phyloP scores from a whole-genome alignment of 2,888 invertebrate genomes.

The Perizoma flavofasciatum region DNA sequence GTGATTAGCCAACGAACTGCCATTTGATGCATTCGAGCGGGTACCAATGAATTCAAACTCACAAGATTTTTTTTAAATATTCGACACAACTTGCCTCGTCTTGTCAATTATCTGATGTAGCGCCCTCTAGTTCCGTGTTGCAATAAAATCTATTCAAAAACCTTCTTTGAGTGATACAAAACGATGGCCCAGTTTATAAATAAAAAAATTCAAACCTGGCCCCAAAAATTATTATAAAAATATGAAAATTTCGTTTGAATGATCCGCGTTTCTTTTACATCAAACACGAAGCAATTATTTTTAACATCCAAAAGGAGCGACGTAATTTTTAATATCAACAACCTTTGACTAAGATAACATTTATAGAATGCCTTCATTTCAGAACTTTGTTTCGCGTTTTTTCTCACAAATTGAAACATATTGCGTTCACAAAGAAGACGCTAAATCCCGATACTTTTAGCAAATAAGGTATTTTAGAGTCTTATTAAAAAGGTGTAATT shows the following conservation, averaged over 20 bases:
- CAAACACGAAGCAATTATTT: constrained; percentile 21
- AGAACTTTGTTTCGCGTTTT: constrained; percentile 41
- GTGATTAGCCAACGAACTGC: too few species aligned
- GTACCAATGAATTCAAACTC: too few species aligned
- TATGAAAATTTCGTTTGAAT: too few species aligned
- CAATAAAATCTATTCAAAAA: too few species aligned
- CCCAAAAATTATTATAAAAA: too few species aligned
- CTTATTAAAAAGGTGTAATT: constrained; percentile 2
- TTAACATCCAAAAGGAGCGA: constrained; percentile 24
- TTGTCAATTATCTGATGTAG: too few species aligned
- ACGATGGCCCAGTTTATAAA: too few species aligned
- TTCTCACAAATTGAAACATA: constrained; percentile 50
- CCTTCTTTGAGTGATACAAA: constrained; percentile 10
- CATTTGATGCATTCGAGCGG: too few species aligned
- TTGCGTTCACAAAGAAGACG: constrained; percentile 39
- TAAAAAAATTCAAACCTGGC: too few species aligned
- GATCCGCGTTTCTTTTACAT: neutral
- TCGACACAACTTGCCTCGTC: too few species aligned
- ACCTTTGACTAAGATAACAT: constrained; percentile 44
- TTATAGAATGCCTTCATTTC: constrained; percentile 43
- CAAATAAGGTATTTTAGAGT: constrained; percentile 27
- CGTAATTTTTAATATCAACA: constrained; percentile 49
- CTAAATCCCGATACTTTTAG: constrained; percentile 23
- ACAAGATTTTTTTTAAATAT: too few species aligned
- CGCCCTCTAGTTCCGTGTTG: too few species aligned